phyloP scores from a whole-genome alignment of 2,113 vertebrate genomes.

The Xyliphius kryptos region DNA sequence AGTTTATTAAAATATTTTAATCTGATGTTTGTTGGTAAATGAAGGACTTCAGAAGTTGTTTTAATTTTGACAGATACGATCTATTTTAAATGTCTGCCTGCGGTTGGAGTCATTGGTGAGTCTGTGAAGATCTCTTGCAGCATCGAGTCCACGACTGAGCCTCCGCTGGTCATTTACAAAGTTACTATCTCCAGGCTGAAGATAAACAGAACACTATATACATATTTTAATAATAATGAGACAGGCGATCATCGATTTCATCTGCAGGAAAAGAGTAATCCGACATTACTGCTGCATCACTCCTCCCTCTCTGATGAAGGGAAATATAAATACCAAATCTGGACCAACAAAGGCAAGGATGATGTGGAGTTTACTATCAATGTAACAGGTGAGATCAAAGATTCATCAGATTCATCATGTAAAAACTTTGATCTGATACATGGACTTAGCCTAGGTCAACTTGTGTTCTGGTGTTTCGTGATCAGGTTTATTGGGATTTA shows the following conservation, averaged over 20 bases:
- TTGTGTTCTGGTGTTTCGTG: too few species aligned
- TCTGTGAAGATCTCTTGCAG: constrained; percentile 23
- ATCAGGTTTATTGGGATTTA: too few species aligned
- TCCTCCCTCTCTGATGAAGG: constrained; percentile 37
- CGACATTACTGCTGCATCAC: constrained; percentile 52
- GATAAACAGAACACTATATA: neutral
- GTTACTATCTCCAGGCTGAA: neutral
- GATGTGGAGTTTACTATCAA: fast-evolving
- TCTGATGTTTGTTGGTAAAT: neutral
- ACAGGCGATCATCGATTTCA: fast-evolving
- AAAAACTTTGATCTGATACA: too few species aligned
- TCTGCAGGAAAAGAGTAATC: constrained; percentile 17
- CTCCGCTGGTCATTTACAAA: neutral
- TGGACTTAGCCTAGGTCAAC: too few species aligned
- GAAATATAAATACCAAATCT: neutral
- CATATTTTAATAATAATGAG: fast-evolving
- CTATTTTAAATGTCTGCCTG: neutral
- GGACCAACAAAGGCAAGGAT: fast-evolving
- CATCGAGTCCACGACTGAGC: fast-evolving
- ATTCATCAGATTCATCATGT: too few species aligned
- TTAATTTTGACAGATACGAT: constrained; percentile 31
- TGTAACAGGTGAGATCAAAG: constrained; percentile 50
- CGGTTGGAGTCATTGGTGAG: constrained; percentile 12
- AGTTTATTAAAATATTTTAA: neutral
- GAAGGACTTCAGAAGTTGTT: too few species aligned